Percentiles rank a stretch among this genome's conserved stretches.
Conservation (phyloP, 1,140 invertebrate genomes). For the Drosophila fuyamai region DNA sequence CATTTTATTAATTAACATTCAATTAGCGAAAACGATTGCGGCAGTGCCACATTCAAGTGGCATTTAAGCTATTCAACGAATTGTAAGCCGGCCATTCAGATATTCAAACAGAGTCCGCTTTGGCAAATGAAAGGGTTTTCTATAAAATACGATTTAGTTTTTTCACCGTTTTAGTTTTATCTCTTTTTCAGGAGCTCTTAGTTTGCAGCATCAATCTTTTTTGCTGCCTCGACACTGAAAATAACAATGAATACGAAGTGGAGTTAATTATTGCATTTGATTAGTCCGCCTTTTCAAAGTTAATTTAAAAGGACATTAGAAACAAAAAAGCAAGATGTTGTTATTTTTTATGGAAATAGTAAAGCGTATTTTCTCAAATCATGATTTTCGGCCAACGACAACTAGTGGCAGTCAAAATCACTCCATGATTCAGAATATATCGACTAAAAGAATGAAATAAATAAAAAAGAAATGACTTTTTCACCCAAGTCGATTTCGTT, state of each 20-base stretch:
- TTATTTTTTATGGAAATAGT: no score
- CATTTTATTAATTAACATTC: constrained; percentile 73
- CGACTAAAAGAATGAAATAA: no score
- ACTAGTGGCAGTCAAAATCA: not conserved
- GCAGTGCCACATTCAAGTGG: constrained; percentile 33
- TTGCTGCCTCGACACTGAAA: constrained; percentile 12
- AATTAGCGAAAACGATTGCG: constrained; percentile 62
- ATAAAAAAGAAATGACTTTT: no score
- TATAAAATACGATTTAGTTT: constrained; percentile 20
- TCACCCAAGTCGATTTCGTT: no score
- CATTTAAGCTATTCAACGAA: constrained; percentile 51
- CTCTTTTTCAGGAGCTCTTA: constrained; percentile 18
- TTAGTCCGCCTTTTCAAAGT: not conserved
- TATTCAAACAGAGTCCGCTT: constrained; percentile 11
- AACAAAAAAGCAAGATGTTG: no score
- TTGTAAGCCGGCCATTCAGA: constrained; percentile 22
- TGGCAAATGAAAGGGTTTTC: constrained; percentile 23
- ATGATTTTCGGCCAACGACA: no score
- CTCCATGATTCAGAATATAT: no score
- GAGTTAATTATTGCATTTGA: not conserved
- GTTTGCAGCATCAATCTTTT: constrained; percentile 11
- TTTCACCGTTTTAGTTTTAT: constrained; percentile 38
- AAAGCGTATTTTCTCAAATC: no score
- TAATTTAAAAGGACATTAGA: no score
- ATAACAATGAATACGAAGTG: not conserved